Conservation (phyloP, 2,888 invertebrate species). For the Plagodis dolabraria region DNA sequence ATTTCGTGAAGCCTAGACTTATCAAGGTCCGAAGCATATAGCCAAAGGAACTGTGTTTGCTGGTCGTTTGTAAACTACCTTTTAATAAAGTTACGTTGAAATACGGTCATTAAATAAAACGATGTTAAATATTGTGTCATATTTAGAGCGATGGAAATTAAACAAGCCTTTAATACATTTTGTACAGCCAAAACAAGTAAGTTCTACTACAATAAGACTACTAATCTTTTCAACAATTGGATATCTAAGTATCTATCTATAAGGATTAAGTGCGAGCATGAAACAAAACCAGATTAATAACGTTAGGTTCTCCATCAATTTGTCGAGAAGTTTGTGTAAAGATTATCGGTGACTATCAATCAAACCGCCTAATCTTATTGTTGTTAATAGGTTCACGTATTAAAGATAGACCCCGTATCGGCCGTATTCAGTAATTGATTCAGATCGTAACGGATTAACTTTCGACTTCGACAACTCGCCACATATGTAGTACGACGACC, state of each 20-base stretch:
- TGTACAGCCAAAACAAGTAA: no score
- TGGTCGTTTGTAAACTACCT: no score
- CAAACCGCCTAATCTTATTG: constrained; percentile 69
- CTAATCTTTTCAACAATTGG: no score
- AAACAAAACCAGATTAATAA: constrained; percentile 34
- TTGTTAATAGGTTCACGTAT: constrained; percentile 62
- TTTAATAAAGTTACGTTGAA: no score
- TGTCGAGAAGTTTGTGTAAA: constrained; percentile 58
- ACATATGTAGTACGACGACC: constrained; percentile 65
- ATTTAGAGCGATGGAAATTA: no score
- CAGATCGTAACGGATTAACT: constrained; percentile 67
- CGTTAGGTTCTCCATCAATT: constrained; percentile 44
- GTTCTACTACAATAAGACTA: no score
- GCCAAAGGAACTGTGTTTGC: no score
- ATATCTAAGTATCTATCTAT: neutral
- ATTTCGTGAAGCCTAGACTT: constrained; percentile 3
- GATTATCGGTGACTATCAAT: constrained; percentile 60
- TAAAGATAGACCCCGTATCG: constrained; percentile 42
- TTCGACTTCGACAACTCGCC: constrained; percentile 57
- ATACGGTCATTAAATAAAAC: no score
- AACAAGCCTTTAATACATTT: no score
- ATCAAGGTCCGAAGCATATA: no score
- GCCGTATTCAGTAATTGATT: constrained; percentile 70
- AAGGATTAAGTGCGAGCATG: constrained; percentile 18
- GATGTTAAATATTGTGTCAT: no score